A percentile compares a stretch with the other conserved stretches of the same genome.
These are phyloP conservation scores for Pogonophryne albipinna DNA, from an alignment of 2,797 vertebrate genomes.

Conservation along the genomic window DNA sequence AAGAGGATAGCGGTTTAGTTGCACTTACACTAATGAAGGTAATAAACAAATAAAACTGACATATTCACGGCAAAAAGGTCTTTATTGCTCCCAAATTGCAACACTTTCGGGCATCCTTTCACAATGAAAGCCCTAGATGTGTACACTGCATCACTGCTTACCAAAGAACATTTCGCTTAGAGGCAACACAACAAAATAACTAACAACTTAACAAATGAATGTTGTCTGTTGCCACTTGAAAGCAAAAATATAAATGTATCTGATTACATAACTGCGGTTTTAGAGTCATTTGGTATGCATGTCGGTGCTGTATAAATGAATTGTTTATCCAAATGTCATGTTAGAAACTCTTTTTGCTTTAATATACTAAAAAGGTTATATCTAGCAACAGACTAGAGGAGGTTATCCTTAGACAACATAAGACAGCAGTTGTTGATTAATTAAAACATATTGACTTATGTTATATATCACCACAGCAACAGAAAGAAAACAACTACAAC, in stretches of 20 bases:
- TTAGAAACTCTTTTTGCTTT: neutral
- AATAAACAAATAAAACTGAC: no score
- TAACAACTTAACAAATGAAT: no score
- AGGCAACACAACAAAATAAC: no score
- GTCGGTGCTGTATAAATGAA: neutral
- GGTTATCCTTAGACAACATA: neutral
- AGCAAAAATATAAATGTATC: neutral
- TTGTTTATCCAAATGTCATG: constrained; percentile 2
- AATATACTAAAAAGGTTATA: neutral
- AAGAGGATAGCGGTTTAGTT: no score
- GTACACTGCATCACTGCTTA: no score
- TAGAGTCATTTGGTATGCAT: neutral
- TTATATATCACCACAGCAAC: neutral
- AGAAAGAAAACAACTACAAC: neutral
- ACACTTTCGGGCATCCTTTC: no score
- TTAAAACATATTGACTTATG: constrained; percentile 8
- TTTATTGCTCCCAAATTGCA: no score
- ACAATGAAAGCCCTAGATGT: no score
- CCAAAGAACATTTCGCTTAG: no score
- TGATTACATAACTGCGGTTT: constrained; percentile 3
- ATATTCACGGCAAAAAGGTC: no score
- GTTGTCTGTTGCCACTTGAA: neutral
- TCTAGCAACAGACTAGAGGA: neutral
- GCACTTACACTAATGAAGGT: no score
- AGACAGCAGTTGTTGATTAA: constrained; percentile 11